Evolutionary conservation across 1,140 invertebrate genomes (phyloP).

Genomic region (Lasioglossum albipes): DNA sequence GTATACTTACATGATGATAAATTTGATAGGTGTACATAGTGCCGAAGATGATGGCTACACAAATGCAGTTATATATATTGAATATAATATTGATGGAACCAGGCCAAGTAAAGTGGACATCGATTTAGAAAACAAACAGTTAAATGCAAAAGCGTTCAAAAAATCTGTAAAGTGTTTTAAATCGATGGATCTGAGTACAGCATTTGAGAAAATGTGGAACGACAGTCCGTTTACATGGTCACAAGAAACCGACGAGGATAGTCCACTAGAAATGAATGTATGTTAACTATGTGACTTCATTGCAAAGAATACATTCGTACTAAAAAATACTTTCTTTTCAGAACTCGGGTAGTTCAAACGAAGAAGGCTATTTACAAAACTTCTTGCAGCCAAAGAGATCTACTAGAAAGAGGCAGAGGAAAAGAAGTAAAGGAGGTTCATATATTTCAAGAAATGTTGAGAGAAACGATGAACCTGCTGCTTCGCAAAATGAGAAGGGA

Average conservation of each 20-base stretch:
- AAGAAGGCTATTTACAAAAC: conserved; percentile 14
- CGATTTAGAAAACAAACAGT: conserved; percentile 19
- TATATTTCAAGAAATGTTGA: neutral
- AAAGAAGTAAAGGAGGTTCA: neutral
- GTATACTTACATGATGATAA: conserved; percentile 47
- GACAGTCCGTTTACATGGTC: conserved; percentile 37
- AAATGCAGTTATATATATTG: conserved; percentile 46
- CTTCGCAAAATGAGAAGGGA: neutral
- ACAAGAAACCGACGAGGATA: conserved; percentile 11
- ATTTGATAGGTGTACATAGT: conserved; percentile 45
- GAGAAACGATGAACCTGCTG: neutral
- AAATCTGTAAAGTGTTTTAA: conserved; percentile 46
- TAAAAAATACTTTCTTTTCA: conserved; percentile 37
- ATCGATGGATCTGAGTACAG: conserved; percentile 28
- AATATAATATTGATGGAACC: conserved; percentile 46
- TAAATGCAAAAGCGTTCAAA: conserved; percentile 16
- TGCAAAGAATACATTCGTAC: conserved; percentile 1
- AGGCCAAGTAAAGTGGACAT: conserved; percentile 52
- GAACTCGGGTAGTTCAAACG: neutral
- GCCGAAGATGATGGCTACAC: conserved; percentile 25
- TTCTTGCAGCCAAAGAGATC: neutral
- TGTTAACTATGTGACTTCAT: conserved; percentile 9
- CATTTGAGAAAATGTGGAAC: conserved; percentile 45
- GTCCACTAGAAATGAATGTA: conserved; percentile 32
- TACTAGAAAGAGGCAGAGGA: neutral